Percentiles rank a stretch among this genome's conserved stretches.
Evolutionary conservation across 2,888 invertebrate genomes (phyloP).

Genomic region (Caenorhabditis sp.): DNA sequence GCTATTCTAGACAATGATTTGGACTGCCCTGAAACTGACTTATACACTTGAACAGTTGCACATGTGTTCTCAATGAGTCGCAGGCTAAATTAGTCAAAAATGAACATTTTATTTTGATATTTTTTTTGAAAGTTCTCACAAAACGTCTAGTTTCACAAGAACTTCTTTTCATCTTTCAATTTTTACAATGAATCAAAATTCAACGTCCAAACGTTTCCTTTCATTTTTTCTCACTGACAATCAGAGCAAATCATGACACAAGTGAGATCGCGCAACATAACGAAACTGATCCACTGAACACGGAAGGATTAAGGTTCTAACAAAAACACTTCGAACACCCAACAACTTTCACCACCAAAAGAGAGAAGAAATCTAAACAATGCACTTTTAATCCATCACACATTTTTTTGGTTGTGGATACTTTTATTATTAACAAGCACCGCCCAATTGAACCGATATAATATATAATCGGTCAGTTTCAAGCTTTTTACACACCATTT

Average conservation of each 20-base stretch:
- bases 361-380: background rate
- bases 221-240: constrained; percentile 1
- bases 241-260: constrained; percentile 22
- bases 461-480: background rate
- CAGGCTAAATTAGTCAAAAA: too few relatives aligned
- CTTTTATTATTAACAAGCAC: background rate
- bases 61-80: too few relatives aligned
- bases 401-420: background rate
- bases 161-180: too few relatives aligned
- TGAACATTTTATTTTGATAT: too few relatives aligned
- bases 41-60: too few relatives aligned
- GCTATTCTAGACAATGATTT: too few relatives aligned
- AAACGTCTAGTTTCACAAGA: too few relatives aligned
- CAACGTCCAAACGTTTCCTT: background rate
- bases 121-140: too few relatives aligned
- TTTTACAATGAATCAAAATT: too few relatives aligned
- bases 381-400: background rate
- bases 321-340: background rate
- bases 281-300: background rate
- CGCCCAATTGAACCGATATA: background rate
- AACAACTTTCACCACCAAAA: background rate
- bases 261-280: background rate
- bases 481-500: background rate
- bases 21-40: too few relatives aligned
- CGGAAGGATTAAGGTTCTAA: background rate